A percentile compares a stretch with the other conserved stretches of the same genome.
Conservation (phyloP, 2,888 invertebrate genomes). For the Metallyticus violacea region DNA sequence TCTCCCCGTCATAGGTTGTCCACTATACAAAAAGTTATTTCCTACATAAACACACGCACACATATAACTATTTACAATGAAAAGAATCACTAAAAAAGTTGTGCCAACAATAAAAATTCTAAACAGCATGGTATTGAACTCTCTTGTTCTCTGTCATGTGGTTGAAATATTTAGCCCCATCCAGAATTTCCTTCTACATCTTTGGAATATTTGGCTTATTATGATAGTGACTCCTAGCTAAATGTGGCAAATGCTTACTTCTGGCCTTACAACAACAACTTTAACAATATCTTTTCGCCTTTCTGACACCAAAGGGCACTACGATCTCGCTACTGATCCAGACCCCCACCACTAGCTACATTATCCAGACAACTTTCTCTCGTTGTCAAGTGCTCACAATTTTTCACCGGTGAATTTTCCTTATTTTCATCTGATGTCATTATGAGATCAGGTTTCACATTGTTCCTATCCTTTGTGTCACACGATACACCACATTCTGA, state of each 20-base stretch:
- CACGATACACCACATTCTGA: not conserved
- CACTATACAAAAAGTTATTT: not conserved
- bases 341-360: not conserved
- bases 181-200: not conserved
- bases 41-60: not conserved
- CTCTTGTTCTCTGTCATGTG: not conserved
- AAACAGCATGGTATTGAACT: not conserved
- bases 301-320: not conserved
- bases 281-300: constrained; percentile 18
- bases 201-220: not conserved
- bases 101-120: not conserved
- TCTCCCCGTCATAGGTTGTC: not conserved
- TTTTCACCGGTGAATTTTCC: not conserved
- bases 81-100: not conserved
- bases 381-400: not conserved
- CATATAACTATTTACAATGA: not conserved
- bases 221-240: not conserved
- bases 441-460: constrained; percentile 21
- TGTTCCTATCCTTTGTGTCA: not conserved
- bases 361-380: not conserved
- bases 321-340: not conserved
- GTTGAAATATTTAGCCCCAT: not conserved
- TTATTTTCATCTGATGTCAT: constrained; percentile 1
- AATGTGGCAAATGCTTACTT: constrained; percentile 13
- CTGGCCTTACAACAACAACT: constrained; percentile 26